Percentiles rank a stretch among this genome's conserved stretches.
Conservation (phyloP, 2,888 invertebrate species). For the Apamea crenata region DNA sequence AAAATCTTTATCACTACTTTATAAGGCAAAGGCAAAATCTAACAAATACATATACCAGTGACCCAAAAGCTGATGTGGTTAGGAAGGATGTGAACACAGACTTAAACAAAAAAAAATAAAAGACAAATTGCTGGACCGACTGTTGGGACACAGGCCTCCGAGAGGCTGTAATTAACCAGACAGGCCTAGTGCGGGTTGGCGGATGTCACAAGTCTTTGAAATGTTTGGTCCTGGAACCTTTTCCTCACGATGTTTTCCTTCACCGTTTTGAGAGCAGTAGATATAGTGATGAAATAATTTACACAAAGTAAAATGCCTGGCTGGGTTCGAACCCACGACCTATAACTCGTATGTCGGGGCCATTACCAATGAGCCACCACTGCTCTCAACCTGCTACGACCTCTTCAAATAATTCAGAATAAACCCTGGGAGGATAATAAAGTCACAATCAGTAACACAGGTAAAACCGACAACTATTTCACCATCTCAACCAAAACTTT, state of each 20-base stretch:
- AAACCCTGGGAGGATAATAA: background rate
- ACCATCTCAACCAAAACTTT: background rate
- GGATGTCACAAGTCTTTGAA: no score
- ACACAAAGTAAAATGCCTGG: background rate
- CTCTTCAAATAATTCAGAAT: no score
- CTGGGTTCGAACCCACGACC: no score
- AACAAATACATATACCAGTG: background rate
- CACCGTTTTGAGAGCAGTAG: background rate
- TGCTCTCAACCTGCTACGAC: background rate
- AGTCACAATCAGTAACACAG: background rate
- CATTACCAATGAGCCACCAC: background rate
- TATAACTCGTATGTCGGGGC: background rate
- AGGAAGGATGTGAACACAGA: background rate
- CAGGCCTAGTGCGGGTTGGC: no score
- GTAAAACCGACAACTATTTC: background rate
- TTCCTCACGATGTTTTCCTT: background rate
- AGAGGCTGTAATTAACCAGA: no score
- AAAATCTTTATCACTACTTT: background rate
- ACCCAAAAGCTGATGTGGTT: background rate
- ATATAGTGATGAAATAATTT: background rate
- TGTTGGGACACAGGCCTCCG: no score
- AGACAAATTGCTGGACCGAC: no score
- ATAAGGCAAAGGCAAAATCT: background rate
- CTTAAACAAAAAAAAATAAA: no score
- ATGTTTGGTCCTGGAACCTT: background rate